Conservation (phyloP, 2,888 invertebrate genomes). For the Patella ulyssiponensis region DNA sequence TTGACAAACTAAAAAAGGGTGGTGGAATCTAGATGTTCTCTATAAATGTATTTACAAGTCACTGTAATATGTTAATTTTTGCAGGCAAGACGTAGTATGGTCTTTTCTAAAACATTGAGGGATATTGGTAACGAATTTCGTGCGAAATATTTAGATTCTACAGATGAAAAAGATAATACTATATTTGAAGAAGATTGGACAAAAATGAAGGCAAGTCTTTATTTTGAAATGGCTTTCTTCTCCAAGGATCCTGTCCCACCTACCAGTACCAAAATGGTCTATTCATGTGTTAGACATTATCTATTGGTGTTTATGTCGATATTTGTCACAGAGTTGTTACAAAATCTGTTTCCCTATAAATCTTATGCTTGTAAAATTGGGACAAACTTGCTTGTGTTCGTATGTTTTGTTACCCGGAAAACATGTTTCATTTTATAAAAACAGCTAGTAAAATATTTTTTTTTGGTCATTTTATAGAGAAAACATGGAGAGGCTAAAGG, state of each 20-base stretch:
- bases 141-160: slow-evolving; percentile 77
- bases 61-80: not conserved
- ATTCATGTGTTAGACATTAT: too few species aligned
- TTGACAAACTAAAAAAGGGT: not conserved
- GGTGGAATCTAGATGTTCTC: not conserved
- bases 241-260: too few species aligned
- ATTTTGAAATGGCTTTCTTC: too few species aligned
- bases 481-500: slow-evolving; percentile 71
- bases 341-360: too few species aligned
- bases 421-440: too few species aligned
- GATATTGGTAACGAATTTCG: slow-evolving; percentile 82
- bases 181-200: slow-evolving; percentile 78
- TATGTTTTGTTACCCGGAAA: too few species aligned
- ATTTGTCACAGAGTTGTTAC: too few species aligned
- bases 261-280: too few species aligned
- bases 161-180: slow-evolving; percentile 77
- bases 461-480: slow-evolving; percentile 37
- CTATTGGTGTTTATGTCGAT: too few species aligned
- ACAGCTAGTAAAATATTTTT: not conserved
- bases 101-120: slow-evolving; percentile 82
- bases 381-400: too few species aligned
- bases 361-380: too few species aligned
- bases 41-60: not conserved
- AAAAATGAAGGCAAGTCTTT: slow-evolving; percentile 57
- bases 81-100: slow-evolving; percentile 84